Percentiles rank a stretch among this genome's conserved stretches.
Evolutionary conservation across 2,797 vertebrate species (phyloP).

Genomic region (Gambelia wislizenii): DNA sequence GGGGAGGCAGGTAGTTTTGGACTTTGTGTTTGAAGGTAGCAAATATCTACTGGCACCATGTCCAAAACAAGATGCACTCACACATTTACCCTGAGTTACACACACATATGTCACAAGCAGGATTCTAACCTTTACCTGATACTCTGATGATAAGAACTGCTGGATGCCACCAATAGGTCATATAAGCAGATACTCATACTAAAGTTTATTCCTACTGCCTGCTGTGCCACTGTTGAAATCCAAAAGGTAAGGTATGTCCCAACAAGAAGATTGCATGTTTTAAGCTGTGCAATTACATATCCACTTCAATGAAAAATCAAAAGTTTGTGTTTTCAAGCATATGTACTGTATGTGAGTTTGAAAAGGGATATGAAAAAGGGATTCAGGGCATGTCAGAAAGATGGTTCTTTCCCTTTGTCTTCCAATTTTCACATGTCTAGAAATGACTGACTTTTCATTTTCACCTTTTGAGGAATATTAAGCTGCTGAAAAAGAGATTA

Average conservation of each 20-base stretch:
- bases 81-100: no score
- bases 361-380: conserved; percentile 9
- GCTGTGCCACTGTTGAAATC: neutral
- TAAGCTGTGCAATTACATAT: neutral
- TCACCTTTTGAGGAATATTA: conserved; percentile 64
- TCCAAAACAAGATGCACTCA: no score
- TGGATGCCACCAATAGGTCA: neutral
- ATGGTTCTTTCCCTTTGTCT: neutral
- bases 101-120: no score
- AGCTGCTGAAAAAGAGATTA: conserved; percentile 56
- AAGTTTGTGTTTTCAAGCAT: neutral
- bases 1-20: no score
- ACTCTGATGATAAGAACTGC: neutral
- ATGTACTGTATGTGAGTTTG: neutral
- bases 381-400: conserved; percentile 35
- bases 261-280: neutral
- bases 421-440: conserved; percentile 50
- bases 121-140: neutral
- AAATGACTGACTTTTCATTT: conserved; percentile 58
- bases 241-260: neutral
- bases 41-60: no score
- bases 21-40: no score
- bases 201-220: neutral
- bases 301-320: neutral
- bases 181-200: neutral